These are phyloP conservation scores for Corvus moneduloides DNA, from an alignment of 2,113 vertebrate species.

Conservation along the genomic window DNA sequence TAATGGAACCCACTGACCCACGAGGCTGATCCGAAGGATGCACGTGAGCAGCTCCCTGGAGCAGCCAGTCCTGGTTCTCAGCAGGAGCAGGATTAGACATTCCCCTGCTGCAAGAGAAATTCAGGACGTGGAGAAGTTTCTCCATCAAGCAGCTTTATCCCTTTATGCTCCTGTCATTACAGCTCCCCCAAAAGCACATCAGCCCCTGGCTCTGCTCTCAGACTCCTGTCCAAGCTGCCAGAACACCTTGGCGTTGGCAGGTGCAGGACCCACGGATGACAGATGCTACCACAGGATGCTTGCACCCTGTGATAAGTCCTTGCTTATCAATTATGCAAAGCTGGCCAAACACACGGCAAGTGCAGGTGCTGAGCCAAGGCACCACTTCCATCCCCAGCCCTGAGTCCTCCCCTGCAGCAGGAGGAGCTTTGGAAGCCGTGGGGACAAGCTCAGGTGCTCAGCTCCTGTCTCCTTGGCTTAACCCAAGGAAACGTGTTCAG, in stretches of 20 bases:
- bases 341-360: neutral
- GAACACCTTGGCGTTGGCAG: neutral
- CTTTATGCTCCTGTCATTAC: slow-evolving; percentile 57
- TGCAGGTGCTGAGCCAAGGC: neutral
- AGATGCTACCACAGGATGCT: neutral
- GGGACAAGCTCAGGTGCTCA: neutral
- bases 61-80: neutral
- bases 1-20: neutral
- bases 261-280: neutral
- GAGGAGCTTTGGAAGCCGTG: neutral
- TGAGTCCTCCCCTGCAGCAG: neutral
- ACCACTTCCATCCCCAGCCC: neutral
- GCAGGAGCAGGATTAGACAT: neutral
- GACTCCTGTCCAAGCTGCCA: slow-evolving; percentile 9
- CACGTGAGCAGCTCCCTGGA: neutral
- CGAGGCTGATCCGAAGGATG: neutral
- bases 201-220: slow-evolving; percentile 49
- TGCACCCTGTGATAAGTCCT: neutral
- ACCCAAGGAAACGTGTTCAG: neutral
- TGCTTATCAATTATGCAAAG: neutral
- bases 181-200: slow-evolving; percentile 6
- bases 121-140: neutral
- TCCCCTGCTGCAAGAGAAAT: neutral
- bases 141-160: slow-evolving; percentile 33
- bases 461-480: neutral